A percentile compares a stretch with the other conserved stretches of the same genome.
phyloP scores from a whole-genome alignment of 2,797 vertebrate species.

The Alcedo quadribrachys region DNA sequence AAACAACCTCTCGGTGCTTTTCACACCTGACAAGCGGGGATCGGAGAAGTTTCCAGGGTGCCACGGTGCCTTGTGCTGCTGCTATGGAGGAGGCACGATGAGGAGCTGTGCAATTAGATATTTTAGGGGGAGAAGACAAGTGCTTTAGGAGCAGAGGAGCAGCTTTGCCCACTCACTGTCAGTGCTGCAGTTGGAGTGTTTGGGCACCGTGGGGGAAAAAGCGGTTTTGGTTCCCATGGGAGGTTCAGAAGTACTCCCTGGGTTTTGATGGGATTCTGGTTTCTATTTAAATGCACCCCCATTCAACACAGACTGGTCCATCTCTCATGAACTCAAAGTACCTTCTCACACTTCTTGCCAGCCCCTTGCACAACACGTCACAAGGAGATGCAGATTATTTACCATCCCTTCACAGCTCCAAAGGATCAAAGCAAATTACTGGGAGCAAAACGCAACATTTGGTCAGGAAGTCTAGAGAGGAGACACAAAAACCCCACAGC shows the following conservation, averaged over 20 bases:
- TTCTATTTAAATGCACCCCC: not conserved
- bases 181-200: not conserved
- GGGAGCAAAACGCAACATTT: not conserved
- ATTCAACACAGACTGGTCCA: fast-evolving
- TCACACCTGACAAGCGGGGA: not conserved
- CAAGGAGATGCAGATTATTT: not conserved
- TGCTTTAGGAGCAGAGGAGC: not conserved
- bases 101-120: not conserved
- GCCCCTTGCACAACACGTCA: fast-evolving
- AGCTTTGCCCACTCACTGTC: not conserved
- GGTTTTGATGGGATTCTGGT: not conserved
- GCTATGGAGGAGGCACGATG: not conserved
- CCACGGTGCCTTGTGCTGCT: not conserved
- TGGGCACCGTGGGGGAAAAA: not conserved
- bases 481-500: not conserved
- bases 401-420: not conserved
- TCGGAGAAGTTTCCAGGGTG: not conserved
- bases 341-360: not conserved
- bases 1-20: not conserved
- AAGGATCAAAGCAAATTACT: not conserved
- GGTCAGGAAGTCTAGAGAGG: not conserved
- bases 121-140: not conserved
- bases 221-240: not conserved
- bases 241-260: not conserved
- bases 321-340: not conserved